Base-by-base conservation (phyloP, 2,888 invertebrate genomes). In the Trilocha varians region DNA sequence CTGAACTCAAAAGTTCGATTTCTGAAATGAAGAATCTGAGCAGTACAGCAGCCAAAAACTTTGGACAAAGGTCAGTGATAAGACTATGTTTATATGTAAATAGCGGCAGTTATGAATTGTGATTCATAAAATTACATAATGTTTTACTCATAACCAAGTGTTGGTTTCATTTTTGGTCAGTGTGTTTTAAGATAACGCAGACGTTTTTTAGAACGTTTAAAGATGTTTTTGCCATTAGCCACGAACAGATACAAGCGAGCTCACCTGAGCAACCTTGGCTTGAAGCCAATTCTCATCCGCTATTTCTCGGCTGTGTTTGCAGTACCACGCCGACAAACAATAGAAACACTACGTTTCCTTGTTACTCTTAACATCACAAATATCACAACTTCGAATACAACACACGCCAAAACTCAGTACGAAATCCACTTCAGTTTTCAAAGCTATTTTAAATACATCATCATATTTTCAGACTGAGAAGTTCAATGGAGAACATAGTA, bases 1-100 rank as follows among this genome's bases (percentile, higher is more conserved):
- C 89, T 46, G 92, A 93, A 67, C 88, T 95, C 50, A 91, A 95
- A 75, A 93, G 92, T 70, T 93, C 93, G 66, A 93, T 95, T 76
- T 92, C 93, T 48, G 94, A 95, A 85, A 94, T 95, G 91, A 94
- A 93, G 82, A 94, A 91, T 62, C 84, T 93, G 46, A 84, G 83
- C 59, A 82, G 67, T 57, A 66, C 80, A 36, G 71, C 79, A 43
- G 78, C 80, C 45, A 69, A 79, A 57, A 83, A 79, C 58, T 82
- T 84, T 57, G 73, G 76, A 62, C 78, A 82, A 68, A 77, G 83
- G 84, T 84, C 50, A 65, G 65, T 59, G 43, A 51, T 49, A 51
- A 41, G 38, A 40, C 36, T 43, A 40, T 40, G 43, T 42, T 14
- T 43, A 34, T 36, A 18, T n/a, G n/a, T n/a, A 33, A 11, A 16